Conservation (phyloP, 2,888 invertebrate species). For the Orchestes rusci region DNA sequence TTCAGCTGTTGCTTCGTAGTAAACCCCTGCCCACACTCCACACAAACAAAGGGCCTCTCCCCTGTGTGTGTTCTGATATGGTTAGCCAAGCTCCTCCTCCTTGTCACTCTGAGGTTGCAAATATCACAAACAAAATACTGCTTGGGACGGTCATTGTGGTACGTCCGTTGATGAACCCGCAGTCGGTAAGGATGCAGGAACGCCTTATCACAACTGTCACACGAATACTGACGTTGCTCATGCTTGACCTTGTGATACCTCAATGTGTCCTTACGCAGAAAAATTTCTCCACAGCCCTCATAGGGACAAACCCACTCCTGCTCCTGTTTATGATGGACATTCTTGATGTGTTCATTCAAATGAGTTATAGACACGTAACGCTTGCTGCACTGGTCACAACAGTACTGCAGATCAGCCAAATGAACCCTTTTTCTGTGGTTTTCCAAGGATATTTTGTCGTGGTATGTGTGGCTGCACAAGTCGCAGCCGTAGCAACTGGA, state of each 20-base stretch:
- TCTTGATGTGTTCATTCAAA: constrained; percentile 27
- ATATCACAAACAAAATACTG: constrained; percentile 34
- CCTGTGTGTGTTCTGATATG: constrained; percentile 47
- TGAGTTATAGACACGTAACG: constrained; percentile 26
- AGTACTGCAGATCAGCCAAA: constrained; percentile 43
- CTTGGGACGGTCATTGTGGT: constrained; percentile 37
- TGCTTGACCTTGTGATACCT: constrained; percentile 33
- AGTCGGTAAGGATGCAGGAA: constrained; percentile 24
- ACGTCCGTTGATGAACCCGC: constrained; percentile 34
- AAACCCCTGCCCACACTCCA: constrained; percentile 50
- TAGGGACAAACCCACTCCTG: neutral
- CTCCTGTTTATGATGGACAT: constrained; percentile 22
- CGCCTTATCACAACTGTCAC: constrained; percentile 27
- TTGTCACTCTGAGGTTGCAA: constrained; percentile 36
- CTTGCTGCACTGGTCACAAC: constrained; percentile 32
- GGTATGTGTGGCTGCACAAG: constrained; percentile 27
- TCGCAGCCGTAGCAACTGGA: constrained; percentile 19
- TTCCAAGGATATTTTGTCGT: constrained; percentile 24
- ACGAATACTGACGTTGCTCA: constrained; percentile 26
- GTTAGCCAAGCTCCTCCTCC: constrained; percentile 33
- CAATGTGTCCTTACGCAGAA: constrained; percentile 11
- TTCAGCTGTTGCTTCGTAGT: constrained; percentile 46
- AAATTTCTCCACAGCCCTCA: constrained; percentile 6
- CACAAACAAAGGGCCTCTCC: constrained; percentile 48
- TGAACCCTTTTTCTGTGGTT: constrained; percentile 35